Base-by-base conservation (phyloP, 2,888 invertebrate species). In the Pammene aurita region DNA sequence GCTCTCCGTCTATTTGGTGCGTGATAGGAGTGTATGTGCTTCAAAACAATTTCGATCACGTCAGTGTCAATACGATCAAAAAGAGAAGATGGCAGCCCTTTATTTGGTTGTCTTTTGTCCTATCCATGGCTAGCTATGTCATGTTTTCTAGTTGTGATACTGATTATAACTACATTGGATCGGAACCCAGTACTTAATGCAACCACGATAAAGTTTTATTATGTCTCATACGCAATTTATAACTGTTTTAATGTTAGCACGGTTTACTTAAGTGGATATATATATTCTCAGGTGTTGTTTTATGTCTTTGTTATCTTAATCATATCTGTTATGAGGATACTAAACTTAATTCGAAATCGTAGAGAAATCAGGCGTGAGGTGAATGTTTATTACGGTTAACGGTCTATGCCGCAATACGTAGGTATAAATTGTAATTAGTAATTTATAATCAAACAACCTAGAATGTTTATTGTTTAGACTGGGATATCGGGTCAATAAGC, bases 211-310 rank as follows among this genome's bases (percentile, higher is more conserved):
- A 9, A 42, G 11, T 42, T 42, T 42, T 42, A 42, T 7, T 10
- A 10, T 10, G 13, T 0, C 42, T 42, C 42, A 42, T 42, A 42
- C 60, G 65, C 60, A 60, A 67, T 69, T 65, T 65, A 65, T 48
- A 69, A 69, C 65, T 41, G 64, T 10, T 52, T 41, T 65, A 57
- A 63, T 42, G 44, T 55, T 60, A 54, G 69, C 38, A 46, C 26
- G 64, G 52, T 58, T 54, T 16, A 64, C 38, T 54, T 44, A 41
- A 60, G 52, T 64, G 54, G 64, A 48, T 65, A n/a, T n/a, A n/a
- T n/a, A n/a, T n/a, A 34, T 65, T 65, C 65, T 60, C 64, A 69
- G 69, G 58, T 69, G 69, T 63, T 67, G 63, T 63, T 63, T 62
- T 67, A 67, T 50, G 66, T 34, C 10, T 56, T 56, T 67, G 63